phyloP scores from a whole-genome alignment of 2,797 vertebrate genomes.

The Pangasius krempfi region DNA sequence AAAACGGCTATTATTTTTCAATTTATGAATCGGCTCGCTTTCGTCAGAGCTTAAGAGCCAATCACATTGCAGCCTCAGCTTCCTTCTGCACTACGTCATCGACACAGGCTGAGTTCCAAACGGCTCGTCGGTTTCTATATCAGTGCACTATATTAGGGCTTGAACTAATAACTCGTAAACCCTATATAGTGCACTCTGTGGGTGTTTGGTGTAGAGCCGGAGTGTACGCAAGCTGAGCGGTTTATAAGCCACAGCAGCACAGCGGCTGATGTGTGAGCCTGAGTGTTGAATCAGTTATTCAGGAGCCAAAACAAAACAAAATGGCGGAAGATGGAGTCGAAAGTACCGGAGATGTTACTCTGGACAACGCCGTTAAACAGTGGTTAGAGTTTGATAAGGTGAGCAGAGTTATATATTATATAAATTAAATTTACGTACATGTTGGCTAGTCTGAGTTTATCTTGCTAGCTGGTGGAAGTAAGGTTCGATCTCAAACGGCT shows the following conservation, averaged over 20 bases:
- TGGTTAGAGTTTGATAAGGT: slow-evolving; percentile 33
- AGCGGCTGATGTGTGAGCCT: background rate
- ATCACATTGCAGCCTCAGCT: background rate
- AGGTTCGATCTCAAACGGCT: background rate
- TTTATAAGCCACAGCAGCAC: background rate
- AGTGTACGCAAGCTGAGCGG: fast-evolving
- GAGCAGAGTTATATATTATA: background rate
- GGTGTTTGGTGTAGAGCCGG: background rate
- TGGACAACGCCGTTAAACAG: slow-evolving; percentile 18
- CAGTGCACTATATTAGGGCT: background rate
- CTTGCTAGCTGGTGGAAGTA: background rate
- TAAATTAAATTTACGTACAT: background rate
- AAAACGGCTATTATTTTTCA: background rate
- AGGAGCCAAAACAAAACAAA: background rate
- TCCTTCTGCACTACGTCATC: background rate
- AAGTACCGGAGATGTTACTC: background rate
- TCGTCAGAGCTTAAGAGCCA: background rate
- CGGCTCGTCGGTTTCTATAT: too few relatives aligned
- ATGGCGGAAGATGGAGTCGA: background rate
- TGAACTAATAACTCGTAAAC: background rate
- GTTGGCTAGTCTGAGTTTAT: background rate
- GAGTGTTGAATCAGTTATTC: background rate
- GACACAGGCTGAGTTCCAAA: background rate
- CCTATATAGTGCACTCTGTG: background rate
- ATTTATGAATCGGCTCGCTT: too few relatives aligned